phyloP scores from a whole-genome alignment of 1,140 invertebrate species.

The Theocolax elegans region DNA sequence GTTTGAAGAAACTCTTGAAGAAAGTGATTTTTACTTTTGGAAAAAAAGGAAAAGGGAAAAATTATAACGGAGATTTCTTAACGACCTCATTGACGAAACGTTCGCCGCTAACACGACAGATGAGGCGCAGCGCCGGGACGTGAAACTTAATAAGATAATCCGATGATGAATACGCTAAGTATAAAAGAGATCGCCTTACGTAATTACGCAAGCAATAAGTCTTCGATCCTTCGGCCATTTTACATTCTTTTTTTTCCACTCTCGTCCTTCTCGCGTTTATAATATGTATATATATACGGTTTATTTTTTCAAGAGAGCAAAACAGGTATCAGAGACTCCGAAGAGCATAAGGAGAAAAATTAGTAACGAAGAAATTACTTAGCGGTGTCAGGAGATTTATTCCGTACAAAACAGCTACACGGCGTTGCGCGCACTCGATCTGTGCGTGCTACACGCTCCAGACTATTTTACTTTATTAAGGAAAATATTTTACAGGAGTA shows the following conservation, averaged over 20 bases:
- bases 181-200: conserved; percentile 26
- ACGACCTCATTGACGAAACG: conserved; percentile 11
- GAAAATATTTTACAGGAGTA: conserved; percentile 11
- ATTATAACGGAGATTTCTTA: neutral
- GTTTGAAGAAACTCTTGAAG: too few species aligned
- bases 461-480: conserved; percentile 18
- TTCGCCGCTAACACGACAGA: neutral
- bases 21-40: too few species aligned
- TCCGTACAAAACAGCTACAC: neutral
- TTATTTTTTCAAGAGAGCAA: neutral
- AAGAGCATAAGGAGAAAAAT: too few species aligned
- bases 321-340: too few species aligned
- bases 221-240: neutral
- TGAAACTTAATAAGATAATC: conserved; percentile 34
- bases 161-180: conserved; percentile 18
- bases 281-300: too few species aligned
- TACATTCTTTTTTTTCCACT: neutral
- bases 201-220: conserved; percentile 33
- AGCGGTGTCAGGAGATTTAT: conserved; percentile 16
- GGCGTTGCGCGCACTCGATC: too few species aligned
- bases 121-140: neutral
- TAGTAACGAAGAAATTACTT: conserved; percentile 27
- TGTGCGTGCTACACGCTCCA: too few species aligned
- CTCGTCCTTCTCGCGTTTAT: neutral
- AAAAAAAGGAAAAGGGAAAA: neutral